Evolutionary conservation across 2,113 vertebrate species (phyloP).

Genomic region (Pao palembangensis): DNA sequence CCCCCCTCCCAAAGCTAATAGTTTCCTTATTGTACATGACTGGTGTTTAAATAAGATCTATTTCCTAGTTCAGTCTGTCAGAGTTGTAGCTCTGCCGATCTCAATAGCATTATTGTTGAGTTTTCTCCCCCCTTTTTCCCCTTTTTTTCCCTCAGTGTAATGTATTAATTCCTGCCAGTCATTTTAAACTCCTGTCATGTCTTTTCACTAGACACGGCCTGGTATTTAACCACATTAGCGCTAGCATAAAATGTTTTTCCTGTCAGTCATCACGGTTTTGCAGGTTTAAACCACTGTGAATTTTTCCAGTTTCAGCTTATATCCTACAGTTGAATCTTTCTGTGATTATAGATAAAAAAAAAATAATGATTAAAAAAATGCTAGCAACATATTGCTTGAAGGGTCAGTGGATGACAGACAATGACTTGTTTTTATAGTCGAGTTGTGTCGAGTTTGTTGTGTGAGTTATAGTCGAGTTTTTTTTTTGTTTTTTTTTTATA

Average conservation of each 20-base stretch:
- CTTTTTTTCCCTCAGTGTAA: slow-evolving; percentile 7
- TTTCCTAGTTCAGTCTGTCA: slow-evolving; percentile 38
- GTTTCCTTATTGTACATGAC: slow-evolving; percentile 62
- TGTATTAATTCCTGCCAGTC: slow-evolving; percentile 15
- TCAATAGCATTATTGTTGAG: slow-evolving; percentile 44
- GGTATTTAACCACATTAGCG: not conserved
- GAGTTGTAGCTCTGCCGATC: slow-evolving; percentile 18
- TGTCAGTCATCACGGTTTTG: slow-evolving; percentile 11
- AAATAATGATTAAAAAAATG: too few relatives aligned
- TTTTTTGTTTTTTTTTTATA: slow-evolving; percentile 41
- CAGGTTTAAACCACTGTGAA: slow-evolving; percentile 3
- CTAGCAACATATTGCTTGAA: too few relatives aligned
- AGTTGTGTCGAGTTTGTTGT: too few relatives aligned
- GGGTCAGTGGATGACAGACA: slow-evolving; percentile 49
- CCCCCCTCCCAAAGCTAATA: slow-evolving; percentile 58
- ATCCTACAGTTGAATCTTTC: slow-evolving; percentile 20
- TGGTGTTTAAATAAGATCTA: slow-evolving; percentile 39
- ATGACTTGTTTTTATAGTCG: slow-evolving; percentile 46
- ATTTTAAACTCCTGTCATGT: slow-evolving; percentile 25
- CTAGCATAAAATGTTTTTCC: slow-evolving; percentile 33
- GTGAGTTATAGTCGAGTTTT: slow-evolving; percentile 38
- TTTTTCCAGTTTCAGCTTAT: slow-evolving; percentile 11
- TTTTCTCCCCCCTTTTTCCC: not conserved
- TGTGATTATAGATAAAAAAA: slow-evolving; percentile 11
- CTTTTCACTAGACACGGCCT: slow-evolving; percentile 20